Percentiles rank a stretch among this genome's conserved stretches.
Conservation (phyloP, 2,113 vertebrate species). For the Clarias magur region DNA sequence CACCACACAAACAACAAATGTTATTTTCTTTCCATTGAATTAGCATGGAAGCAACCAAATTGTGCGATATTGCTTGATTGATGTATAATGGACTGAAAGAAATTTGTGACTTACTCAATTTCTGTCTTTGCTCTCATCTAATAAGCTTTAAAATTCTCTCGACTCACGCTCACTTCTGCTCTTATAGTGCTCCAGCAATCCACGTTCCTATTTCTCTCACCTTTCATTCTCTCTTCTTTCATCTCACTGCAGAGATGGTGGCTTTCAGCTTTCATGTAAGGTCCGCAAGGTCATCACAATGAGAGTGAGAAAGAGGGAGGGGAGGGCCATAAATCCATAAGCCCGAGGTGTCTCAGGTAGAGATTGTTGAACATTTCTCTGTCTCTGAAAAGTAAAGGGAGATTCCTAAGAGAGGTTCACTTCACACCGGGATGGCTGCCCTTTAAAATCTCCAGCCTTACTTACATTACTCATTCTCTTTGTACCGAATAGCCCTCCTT, state of each 20-base stretch:
- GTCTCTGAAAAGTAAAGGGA: conserved; percentile 26
- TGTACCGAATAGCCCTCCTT: conserved; percentile 9
- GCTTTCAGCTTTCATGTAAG: conserved; percentile 33
- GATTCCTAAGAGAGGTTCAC: conserved; percentile 20
- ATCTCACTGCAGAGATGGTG: conserved; percentile 12
- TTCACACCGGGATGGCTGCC: conserved; percentile 3
- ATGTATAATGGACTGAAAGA: neutral
- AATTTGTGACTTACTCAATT: neutral
- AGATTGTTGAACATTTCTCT: conserved; percentile 14
- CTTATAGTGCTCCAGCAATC: neutral
- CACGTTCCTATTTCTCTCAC: conserved; percentile 6
- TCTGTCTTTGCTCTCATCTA: neutral
- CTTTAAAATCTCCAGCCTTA: conserved; percentile 23
- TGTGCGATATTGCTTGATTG: neutral
- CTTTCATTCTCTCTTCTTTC: conserved; percentile 3
- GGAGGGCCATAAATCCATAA: conserved; percentile 46
- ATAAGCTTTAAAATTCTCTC: neutral
- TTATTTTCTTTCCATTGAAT: neutral
- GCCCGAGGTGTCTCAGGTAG: conserved; percentile 19
- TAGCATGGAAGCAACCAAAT: neutral
- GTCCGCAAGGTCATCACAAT: conserved; percentile 22
- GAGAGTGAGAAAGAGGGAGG: conserved; percentile 5
- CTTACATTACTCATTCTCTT: conserved; percentile 38
- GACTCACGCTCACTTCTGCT: neutral
- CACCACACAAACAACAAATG: neutral